Base-by-base conservation (phyloP, 2,888 invertebrate genomes). In the Parnassius apollo region DNA sequence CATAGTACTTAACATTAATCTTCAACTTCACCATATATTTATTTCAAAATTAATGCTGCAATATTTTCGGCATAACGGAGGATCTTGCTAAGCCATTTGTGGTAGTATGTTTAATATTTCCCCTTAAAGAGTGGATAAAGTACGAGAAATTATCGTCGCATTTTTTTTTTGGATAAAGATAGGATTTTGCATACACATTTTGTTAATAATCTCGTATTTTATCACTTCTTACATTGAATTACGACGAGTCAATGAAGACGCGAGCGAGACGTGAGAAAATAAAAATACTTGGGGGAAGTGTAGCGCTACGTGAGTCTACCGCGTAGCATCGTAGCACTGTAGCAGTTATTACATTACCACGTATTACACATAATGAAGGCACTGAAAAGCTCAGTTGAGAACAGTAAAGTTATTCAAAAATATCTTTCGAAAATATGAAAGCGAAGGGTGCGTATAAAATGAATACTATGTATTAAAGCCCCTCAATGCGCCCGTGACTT, bases 251-350 rank as follows among this genome's bases (percentile, higher is more conserved):
- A 45, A 45, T 51, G 45, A n/a, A 44, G 42, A 51, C 25, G 45
- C 25, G 44, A 18, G 42, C 18, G 7, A 46, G 42, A 51, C 53
- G 46, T 53, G 53, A 53, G 18, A 53, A 51, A 25, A 44, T 12
- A 25, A 59, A 59, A 53, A 53, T 45, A 59, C 35, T 42, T 53
- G 56, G n/a, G n/a, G 51, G 10, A 42, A n/a, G 51, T 51, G 44
- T 51, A 25, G 35, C 18, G 60, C 63, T 63, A 63, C 59, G 63
- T 4, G 46, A 13, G 46, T 42, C 59, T 63, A 63, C 63, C 56
- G 59, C 59, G 62, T 59, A 63, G 62, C 62, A 35, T 55, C 59
- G 62, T 59, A 63, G 62, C 62, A 35, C 18, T n/a, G 44, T 44
- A 25, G 55, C 51, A 3, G 13, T 46, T 59, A 56, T 63, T 55